A percentile compares a stretch with the other conserved stretches of the same genome.
Conservation (phyloP, 2,113 vertebrate species). For the Spermophilus dauricus region DNA sequence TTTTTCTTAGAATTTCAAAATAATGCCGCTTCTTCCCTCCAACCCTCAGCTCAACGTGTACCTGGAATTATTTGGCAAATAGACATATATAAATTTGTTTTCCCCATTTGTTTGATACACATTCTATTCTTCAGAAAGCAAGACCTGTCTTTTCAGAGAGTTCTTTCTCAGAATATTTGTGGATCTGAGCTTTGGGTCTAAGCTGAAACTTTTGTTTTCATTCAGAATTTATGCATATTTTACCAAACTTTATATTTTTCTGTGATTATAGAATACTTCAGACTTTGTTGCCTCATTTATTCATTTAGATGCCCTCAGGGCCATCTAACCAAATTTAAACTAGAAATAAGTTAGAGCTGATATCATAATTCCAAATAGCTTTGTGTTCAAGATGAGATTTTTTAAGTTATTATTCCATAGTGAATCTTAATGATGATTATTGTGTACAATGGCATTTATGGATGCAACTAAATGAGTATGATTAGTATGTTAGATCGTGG, state of each 20-base stretch:
- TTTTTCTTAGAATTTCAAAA: slow-evolving; percentile 42
- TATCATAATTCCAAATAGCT: slow-evolving; percentile 42
- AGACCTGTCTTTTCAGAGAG: not conserved
- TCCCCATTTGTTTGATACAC: not conserved
- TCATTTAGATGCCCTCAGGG: slow-evolving; percentile 10
- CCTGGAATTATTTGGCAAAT: slow-evolving; percentile 11
- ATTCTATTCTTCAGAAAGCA: not conserved
- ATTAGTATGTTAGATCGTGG: not conserved
- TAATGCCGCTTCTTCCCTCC: not conserved
- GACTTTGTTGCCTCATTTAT: slow-evolving; percentile 29
- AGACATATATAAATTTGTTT: not conserved
- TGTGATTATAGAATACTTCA: slow-evolving; percentile 11
- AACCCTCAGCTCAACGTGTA: not conserved
- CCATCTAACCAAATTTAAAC: slow-evolving; percentile 61
- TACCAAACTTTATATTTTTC: slow-evolving; percentile 52
- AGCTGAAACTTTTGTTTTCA: slow-evolving; percentile 53
- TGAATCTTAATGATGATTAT: slow-evolving; percentile 44
- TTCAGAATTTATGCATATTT: slow-evolving; percentile 29
- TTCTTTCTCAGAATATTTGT: not conserved
- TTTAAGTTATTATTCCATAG: slow-evolving; percentile 49
- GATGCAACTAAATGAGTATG: not conserved
- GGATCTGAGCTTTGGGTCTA: not conserved
- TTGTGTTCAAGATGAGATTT: slow-evolving; percentile 57
- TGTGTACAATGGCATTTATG: not conserved
- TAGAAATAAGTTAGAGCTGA: slow-evolving; percentile 65